Evolutionary conservation across 2,888 invertebrate species (phyloP).

Genomic region (Schizaphis graminum): DNA sequence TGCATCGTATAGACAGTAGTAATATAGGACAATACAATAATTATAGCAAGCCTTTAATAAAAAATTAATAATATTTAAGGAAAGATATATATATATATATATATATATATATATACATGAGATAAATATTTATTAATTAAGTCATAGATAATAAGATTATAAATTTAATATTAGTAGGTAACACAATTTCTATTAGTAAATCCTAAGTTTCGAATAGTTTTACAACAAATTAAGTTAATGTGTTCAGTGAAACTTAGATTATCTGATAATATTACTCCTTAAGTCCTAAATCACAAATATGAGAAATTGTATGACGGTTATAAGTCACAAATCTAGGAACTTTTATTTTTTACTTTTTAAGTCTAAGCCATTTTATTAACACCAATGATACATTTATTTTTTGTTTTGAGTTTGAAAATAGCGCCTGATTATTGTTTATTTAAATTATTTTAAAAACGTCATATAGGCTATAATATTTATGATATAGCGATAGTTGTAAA

Average conservation of each 20-base stretch:
- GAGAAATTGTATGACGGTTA: not conserved
- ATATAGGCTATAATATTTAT: not conserved
- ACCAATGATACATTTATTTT: not conserved
- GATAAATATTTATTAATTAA: not conserved
- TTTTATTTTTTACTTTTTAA: not conserved
- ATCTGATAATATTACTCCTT: not conserved
- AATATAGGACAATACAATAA: not conserved
- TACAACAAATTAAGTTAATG: not conserved
- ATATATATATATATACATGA: not conserved
- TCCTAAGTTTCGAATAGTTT: not conserved
- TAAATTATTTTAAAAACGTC: not conserved
- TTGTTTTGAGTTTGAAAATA: not conserved
- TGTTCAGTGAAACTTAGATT: not conserved
- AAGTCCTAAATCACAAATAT: not conserved
- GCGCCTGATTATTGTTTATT: not conserved
- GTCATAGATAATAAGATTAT: not conserved
- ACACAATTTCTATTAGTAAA: not conserved
- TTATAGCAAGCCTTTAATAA: not conserved
- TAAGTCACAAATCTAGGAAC: not conserved
- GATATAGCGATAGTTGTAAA: not conserved
- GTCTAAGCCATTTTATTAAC: not conserved
- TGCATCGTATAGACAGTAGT: not conserved
- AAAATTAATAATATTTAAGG: not conserved
- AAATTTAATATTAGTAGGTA: not conserved
- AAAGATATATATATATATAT: not conserved